Conservation (phyloP, 2,113 vertebrate genomes). For the Protobothrops flavoviridis region DNA sequence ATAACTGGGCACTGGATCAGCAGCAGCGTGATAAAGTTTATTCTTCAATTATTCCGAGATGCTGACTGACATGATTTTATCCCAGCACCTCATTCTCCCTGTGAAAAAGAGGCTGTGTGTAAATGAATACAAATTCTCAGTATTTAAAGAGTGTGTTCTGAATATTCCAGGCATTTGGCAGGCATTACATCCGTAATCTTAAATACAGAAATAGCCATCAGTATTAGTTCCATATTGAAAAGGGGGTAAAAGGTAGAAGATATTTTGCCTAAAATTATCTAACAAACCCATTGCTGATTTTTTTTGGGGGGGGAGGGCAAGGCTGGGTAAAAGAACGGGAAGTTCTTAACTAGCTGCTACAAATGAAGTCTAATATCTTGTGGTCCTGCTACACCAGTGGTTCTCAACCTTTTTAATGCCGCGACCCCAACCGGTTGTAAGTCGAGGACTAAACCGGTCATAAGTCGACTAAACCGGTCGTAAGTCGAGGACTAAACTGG, state of each 20-base stretch:
- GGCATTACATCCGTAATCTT: background rate
- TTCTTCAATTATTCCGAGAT: background rate
- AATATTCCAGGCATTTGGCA: background rate
- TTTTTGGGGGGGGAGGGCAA: background rate
- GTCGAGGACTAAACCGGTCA: no score
- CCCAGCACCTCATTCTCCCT: background rate
- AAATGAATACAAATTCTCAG: background rate
- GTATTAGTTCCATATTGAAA: background rate
- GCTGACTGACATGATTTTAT: slow-evolving; percentile 27
- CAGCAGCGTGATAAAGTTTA: background rate
- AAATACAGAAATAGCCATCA: background rate
- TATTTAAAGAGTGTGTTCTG: background rate
- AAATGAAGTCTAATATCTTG: background rate
- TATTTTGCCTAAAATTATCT: background rate
- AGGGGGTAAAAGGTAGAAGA: background rate
- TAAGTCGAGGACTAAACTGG: no score
- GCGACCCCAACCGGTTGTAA: no score
- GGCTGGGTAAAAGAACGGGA: background rate
- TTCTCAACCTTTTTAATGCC: no score
- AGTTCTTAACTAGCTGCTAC: background rate
- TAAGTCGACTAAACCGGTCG: no score
- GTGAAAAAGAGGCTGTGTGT: background rate
- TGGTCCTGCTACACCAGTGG: background rate
- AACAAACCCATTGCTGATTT: background rate
- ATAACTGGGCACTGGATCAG: background rate